These are phyloP conservation scores for Philopotamus ludificatus DNA, from an alignment of 1,140 invertebrate species.

Conservation along the genomic window DNA sequence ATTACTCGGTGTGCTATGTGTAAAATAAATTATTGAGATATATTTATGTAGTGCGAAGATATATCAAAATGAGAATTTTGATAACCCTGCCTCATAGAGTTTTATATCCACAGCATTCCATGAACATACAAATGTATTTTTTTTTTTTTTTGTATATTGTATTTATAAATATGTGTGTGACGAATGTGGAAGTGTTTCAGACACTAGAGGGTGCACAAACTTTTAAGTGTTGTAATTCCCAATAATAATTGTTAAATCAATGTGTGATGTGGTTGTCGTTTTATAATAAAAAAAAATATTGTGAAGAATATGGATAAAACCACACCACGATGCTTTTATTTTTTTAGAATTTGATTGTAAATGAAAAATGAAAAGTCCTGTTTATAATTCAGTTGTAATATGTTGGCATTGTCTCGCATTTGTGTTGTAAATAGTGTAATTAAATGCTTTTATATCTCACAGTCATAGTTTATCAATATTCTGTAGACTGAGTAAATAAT, in stretches of 20 bases:
- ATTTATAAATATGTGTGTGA: slow-evolving; percentile 34
- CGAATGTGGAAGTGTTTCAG: slow-evolving; percentile 38
- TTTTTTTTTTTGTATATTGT: slow-evolving; percentile 34
- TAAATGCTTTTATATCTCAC: slow-evolving; percentile 40
- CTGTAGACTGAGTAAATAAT: slow-evolving; percentile 41
- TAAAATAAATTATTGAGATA: slow-evolving; percentile 15
- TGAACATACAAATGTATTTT: slow-evolving; percentile 29
- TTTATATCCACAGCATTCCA: slow-evolving; percentile 42
- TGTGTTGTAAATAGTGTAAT: slow-evolving; percentile 43
- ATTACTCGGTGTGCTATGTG: slow-evolving; percentile 21
- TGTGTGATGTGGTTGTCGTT: slow-evolving; percentile 9
- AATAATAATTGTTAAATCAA: slow-evolving; percentile 33
- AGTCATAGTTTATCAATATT: slow-evolving; percentile 42
- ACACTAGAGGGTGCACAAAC: slow-evolving; percentile 40
- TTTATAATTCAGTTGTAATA: slow-evolving; percentile 31
- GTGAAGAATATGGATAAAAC: too few relatives aligned
- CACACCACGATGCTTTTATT: slow-evolving; percentile 33
- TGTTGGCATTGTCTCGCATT: slow-evolving; percentile 41
- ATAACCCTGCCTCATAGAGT: slow-evolving; percentile 36
- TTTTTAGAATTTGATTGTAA: slow-evolving; percentile 35
- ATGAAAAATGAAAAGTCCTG: slow-evolving; percentile 19
- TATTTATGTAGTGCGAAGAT: slow-evolving; percentile 26
- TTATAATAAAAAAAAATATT: not conserved
- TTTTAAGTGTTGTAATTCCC: slow-evolving; percentile 40
- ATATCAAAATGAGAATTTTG: slow-evolving; percentile 20